Evolutionary conservation across 1,140 invertebrate genomes (phyloP), one percentile per base, ranked within the genome.

Genomic region (Drosophila sturtevanti): DNA sequence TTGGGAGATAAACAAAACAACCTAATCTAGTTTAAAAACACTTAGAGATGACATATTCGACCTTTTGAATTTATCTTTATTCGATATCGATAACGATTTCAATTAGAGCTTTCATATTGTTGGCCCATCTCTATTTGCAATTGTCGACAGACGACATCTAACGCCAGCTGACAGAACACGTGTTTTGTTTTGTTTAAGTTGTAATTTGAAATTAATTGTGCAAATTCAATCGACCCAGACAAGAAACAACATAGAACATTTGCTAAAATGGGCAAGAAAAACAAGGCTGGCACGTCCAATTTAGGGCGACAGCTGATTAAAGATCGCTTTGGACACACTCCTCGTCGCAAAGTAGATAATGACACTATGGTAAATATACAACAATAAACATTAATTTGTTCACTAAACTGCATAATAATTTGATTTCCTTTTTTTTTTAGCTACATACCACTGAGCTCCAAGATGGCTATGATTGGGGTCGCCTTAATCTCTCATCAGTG

Each of bases 381-480:
- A 22, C 18, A 0, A 14, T 48, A 51, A 16, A 31, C 51, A 31
- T 3, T 11, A 0, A 3, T 31, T 31, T 54, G 38, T 61, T 72
- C 69, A 69, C 51, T 63, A 27, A 18, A 11, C 35, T 35, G 18
- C 37, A 14, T 67, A 12, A 18, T 31, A 37, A 61, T 12, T 37
- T 38, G 27, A 64, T 54, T 79, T n/a, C n/a, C n/a, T 54, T 66
- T 82, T 93, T 1, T 9, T 34, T 0, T 24, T 81, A 98, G 97
- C 91, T 98, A 1, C 97, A 98, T 82, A 97, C 96, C 9, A 95
- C 96, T 31, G 97, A 98, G 85, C 92, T 98, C 0, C 94, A 96
- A 87, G 98, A 98, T 93, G 97, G 97, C 4, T 97, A 96, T 82
- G 96, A 98, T 59, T 98, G 97, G 97, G 96, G 95, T 51, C 93